A percentile compares a stretch with the other conserved stretches of the same genome.
phyloP scores from a whole-genome alignment of 2,113 vertebrate species.

The Oryzias woworae region DNA sequence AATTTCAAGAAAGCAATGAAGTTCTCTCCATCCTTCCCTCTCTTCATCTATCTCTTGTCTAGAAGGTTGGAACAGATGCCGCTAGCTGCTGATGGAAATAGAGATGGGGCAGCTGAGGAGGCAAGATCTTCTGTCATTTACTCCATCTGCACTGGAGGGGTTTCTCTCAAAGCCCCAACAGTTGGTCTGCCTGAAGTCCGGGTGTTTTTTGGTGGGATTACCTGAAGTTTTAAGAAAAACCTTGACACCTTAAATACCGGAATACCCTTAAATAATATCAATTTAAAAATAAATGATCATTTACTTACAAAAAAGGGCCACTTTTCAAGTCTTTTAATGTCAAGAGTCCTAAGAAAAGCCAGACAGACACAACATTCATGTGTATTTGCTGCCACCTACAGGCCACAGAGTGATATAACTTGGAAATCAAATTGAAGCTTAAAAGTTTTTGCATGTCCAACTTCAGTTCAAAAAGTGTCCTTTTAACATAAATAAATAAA shows the following conservation, averaged over 20 bases:
- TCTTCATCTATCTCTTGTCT: conserved; percentile 36
- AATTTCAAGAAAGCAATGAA: conserved; percentile 76
- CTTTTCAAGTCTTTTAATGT: neutral
- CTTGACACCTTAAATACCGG: too few relatives aligned
- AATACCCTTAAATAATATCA: too few relatives aligned
- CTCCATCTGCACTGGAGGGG: too few relatives aligned
- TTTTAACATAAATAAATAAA: too few relatives aligned
- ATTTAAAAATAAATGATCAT: too few relatives aligned
- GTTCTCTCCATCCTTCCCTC: conserved; percentile 57
- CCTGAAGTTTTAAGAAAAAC: too few relatives aligned
- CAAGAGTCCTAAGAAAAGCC: neutral
- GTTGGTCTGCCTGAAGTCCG: neutral
- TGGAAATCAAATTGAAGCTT: neutral
- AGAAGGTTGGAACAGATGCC: conserved; percentile 74
- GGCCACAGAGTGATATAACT: conserved; percentile 19
- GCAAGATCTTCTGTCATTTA: conserved; percentile 4
- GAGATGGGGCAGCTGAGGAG: conserved; percentile 34
- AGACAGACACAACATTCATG: conserved; percentile 3
- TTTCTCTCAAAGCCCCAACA: too few relatives aligned
- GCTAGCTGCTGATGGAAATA: conserved; percentile 49
- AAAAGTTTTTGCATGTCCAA: neutral
- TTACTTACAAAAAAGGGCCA: too few relatives aligned
- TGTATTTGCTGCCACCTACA: conserved; percentile 68
- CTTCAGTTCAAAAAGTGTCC: too few relatives aligned
- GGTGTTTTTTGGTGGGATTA: too few relatives aligned